Conservation (phyloP, 2,113 vertebrate genomes). For the Tamias sibiricus region DNA sequence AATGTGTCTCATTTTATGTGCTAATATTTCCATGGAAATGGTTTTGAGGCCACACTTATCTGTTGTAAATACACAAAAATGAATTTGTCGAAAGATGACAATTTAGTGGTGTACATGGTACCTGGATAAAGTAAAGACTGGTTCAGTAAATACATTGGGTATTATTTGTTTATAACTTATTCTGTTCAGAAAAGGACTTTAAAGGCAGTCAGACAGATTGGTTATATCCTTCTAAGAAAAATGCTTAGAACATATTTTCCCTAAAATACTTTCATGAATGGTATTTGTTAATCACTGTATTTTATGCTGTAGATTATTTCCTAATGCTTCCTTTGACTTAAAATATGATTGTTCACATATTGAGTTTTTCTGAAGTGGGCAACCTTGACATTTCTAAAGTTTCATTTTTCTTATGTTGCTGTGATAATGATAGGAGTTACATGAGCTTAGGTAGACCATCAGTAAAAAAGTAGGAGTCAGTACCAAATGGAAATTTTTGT, state of each 20-base stretch:
- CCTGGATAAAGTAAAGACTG: background rate
- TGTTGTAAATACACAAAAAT: conserved; percentile 45
- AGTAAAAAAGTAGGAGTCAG: background rate
- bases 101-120: background rate
- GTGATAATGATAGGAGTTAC: background rate
- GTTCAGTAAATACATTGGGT: conserved; percentile 24
- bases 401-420: background rate
- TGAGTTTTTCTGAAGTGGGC: background rate
- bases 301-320: background rate
- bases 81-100: conserved; percentile 33
- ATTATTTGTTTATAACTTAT: conserved; percentile 29
- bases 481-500: background rate
- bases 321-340: conserved; percentile 7
- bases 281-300: conserved; percentile 10
- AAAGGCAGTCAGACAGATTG: background rate
- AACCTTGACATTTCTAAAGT: conserved; percentile 29
- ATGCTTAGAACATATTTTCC: background rate
- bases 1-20: conserved; percentile 42
- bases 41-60: conserved; percentile 28
- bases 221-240: conserved; percentile 23
- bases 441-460: background rate
- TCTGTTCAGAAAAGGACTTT: background rate
- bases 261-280: background rate
- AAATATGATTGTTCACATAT: background rate
- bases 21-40: conserved; percentile 40